These are phyloP conservation scores for Platycheirus rosarum DNA, from an alignment of 2,888 invertebrate genomes.

Conservation along the genomic window DNA sequence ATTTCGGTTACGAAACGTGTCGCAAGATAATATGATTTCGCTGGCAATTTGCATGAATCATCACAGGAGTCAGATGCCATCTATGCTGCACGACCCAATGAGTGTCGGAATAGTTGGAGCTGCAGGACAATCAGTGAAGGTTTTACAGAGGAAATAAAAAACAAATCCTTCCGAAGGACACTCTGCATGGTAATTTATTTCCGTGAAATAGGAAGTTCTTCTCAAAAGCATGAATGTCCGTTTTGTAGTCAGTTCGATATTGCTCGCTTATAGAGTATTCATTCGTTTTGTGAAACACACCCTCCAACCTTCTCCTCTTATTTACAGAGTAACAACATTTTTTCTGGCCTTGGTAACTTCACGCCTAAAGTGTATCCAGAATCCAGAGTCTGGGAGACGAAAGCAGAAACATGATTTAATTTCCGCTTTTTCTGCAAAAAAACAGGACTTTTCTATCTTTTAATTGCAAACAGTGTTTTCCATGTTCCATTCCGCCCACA, in stretches of 20 bases:
- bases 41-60: constrained; percentile 29
- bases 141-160: too few relatives aligned
- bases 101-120: too few relatives aligned
- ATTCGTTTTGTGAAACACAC: neutral
- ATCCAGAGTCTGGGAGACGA: neutral
- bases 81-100: too few relatives aligned
- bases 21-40: constrained; percentile 20
- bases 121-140: too few relatives aligned
- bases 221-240: neutral
- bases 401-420: constrained; percentile 50
- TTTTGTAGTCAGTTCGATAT: neutral
- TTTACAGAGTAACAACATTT: neutral
- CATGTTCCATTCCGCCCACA: constrained; percentile 19
- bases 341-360: too few relatives aligned
- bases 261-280: too few relatives aligned
- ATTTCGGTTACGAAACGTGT: neutral
- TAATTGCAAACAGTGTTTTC: constrained; percentile 60
- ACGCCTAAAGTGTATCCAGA: constrained; percentile 4
- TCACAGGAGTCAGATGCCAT: neutral
- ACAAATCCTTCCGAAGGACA: too few relatives aligned
- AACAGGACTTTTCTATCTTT: constrained; percentile 26
- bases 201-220: neutral
- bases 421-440: constrained; percentile 24
- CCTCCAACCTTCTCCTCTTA: too few relatives aligned
- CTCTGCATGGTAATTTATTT: too few relatives aligned